Evolutionary conservation across 2,797 vertebrate species (phyloP).

Genomic region (Anguilla anguilla): DNA sequence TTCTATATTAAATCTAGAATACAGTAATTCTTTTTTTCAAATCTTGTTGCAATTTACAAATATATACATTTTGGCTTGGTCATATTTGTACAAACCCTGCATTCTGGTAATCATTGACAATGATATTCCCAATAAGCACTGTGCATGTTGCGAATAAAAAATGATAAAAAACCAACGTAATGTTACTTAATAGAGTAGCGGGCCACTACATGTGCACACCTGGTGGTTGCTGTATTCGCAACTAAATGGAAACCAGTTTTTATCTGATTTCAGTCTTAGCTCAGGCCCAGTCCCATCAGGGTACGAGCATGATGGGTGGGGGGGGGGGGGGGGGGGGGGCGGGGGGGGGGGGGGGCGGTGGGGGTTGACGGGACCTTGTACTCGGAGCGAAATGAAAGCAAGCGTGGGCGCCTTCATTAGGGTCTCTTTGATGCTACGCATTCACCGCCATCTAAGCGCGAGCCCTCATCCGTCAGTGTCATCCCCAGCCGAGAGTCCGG

Average conservation of each 20-base stretch:
- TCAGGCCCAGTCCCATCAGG: slow-evolving; percentile 19
- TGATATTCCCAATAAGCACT: too few species aligned
- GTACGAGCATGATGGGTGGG: not conserved
- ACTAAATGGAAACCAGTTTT: slow-evolving; percentile 26
- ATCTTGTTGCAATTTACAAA: too few species aligned
- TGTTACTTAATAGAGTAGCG: too few species aligned
- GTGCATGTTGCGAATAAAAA: too few species aligned
- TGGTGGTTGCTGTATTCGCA: slow-evolving; percentile 17
- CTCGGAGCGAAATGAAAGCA: slow-evolving; percentile 11
- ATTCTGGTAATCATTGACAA: too few species aligned
- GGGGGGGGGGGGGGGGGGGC: not conserved
- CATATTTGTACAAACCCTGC: too few species aligned
- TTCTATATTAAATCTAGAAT: too few species aligned
- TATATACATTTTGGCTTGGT: too few species aligned
- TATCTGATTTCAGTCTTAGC: slow-evolving; percentile 22
- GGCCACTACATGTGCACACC: slow-evolving; percentile 1
- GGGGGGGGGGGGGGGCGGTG: not conserved
- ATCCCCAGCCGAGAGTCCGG: slow-evolving; percentile 33
- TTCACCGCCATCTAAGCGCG: slow-evolving; percentile 60
- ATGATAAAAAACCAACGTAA: too few species aligned
- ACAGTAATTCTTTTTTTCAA: too few species aligned
- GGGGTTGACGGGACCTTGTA: slow-evolving; percentile 17
- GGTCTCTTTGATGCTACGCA: slow-evolving; percentile 63
- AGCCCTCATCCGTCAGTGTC: slow-evolving; percentile 70
- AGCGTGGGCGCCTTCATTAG: slow-evolving; percentile 39